These are phyloP conservation scores for Aphelenchoides bicaudatus DNA, from an alignment of 2,888 invertebrate species.

Conservation along the genomic window DNA sequence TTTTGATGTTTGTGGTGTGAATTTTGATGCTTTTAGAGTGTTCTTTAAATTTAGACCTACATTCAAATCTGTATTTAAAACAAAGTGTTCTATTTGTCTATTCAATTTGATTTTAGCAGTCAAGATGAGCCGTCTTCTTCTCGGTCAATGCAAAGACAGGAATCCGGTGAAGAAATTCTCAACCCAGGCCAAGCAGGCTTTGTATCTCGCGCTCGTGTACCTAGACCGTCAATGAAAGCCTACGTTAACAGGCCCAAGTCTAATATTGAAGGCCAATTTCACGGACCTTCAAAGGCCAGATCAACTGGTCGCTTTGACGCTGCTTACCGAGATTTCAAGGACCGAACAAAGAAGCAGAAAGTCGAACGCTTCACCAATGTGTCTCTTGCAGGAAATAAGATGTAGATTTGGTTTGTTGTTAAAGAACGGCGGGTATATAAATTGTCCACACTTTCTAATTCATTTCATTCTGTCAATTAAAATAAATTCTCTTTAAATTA, in stretches of 20 bases:
- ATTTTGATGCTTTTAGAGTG: too few relatives aligned
- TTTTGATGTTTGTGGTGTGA: too few relatives aligned
- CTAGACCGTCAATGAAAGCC: slow-evolving; percentile 88
- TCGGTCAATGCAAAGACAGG: too few relatives aligned
- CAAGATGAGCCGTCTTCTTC: too few relatives aligned
- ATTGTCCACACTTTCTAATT: too few relatives aligned
- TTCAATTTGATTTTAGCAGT: too few relatives aligned
- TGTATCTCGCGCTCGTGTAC: slow-evolving; percentile 81
- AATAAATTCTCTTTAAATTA: background rate
- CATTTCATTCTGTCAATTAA: too few relatives aligned
- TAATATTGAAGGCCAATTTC: slow-evolving; percentile 47
- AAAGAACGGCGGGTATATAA: too few relatives aligned
- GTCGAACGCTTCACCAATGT: slow-evolving; percentile 49
- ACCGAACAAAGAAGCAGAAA: slow-evolving; percentile 47
- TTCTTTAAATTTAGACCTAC: too few relatives aligned
- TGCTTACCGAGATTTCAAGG: slow-evolving; percentile 53
- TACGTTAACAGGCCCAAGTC: slow-evolving; percentile 82
- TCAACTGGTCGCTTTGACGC: slow-evolving; percentile 38
- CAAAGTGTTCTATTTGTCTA: too few relatives aligned
- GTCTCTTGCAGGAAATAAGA: slow-evolving; percentile 51
- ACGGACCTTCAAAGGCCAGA: slow-evolving; percentile 26
- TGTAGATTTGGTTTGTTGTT: slow-evolving; percentile 43
- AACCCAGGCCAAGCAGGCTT: slow-evolving; percentile 95
- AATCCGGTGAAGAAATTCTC: too few relatives aligned
- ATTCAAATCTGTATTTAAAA: too few relatives aligned